These are phyloP conservation scores for Harpalus rubripes DNA, from an alignment of 2,888 invertebrate genomes.

Conservation along the genomic window DNA sequence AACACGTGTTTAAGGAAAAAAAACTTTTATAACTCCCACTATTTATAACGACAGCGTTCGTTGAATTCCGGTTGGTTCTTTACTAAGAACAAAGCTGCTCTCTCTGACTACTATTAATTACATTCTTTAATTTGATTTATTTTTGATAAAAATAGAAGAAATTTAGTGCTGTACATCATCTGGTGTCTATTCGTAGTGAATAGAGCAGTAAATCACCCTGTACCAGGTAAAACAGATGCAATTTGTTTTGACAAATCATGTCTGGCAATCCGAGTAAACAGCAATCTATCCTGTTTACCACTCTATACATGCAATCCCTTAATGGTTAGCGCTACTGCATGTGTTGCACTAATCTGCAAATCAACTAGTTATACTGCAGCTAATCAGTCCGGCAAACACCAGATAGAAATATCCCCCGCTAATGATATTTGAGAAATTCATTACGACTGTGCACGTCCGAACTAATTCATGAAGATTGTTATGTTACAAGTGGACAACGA, in stretches of 20 bases:
- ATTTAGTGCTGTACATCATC: background rate
- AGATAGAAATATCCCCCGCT: constrained; percentile 43
- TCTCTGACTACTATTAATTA: background rate
- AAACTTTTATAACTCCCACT: no score
- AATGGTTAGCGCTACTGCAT: background rate
- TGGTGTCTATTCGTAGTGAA: background rate
- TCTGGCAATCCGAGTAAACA: constrained; percentile 32
- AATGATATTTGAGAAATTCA: constrained; percentile 52
- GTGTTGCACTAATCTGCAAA: constrained; percentile 4
- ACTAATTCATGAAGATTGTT: background rate
- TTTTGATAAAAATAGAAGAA: no score
- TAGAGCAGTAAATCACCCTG: constrained; percentile 8
- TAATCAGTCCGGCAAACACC: background rate
- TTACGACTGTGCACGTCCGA: constrained; percentile 12
- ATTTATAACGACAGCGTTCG: no score
- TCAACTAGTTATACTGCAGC: constrained; percentile 2
- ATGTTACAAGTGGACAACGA: background rate
- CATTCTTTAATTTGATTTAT: no score
- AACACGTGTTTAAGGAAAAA: no score
- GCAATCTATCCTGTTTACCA: constrained; percentile 48
- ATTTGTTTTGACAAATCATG: constrained; percentile 32
- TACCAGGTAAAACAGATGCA: constrained; percentile 20
- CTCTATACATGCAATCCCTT: background rate
- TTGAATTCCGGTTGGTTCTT: no score
- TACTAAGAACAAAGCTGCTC: background rate